Base-by-base conservation (phyloP, 2,888 invertebrate genomes). In the Heliconius ismenius region DNA sequence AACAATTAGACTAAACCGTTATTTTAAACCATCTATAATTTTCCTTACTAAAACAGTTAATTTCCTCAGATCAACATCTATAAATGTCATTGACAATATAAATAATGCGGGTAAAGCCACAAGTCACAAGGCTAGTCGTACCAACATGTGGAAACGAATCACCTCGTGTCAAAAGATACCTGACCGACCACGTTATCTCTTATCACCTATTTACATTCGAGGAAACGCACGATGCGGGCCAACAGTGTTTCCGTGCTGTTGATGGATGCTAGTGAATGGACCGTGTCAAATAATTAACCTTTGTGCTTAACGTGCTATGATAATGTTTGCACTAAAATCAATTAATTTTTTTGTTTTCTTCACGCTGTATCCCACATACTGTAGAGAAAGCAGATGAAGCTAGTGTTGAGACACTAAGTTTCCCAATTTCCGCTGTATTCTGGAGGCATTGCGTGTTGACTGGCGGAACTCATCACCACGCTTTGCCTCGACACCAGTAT, bases 131-230 rank as follows among this genome's bases (percentile, higher is more conserved):
- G 62, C 72, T 73, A 73, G 39, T 15, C 26, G 2, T 62, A 2
- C 7, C 24, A 4, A 62, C 62, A 26, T 26, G 64, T 54, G 72
- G 39, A 26, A 63, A 54, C 58, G 60, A 67, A 67, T 63, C 62
- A 62, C 67, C 60, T 54, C 68, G 74, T 76, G 72, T 73, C 67
- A 73, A 60, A 72, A 76, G 79, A 77, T 76, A 73, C 73, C 75
- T 76, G 78, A 73, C 69, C 77, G 77, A 79, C 75, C 76, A 73
- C 49, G 60, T 76, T 83, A 83, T 82, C 83, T 79, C 76, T 81
- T 81, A 83, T 83, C 83, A 75, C 80, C 80, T 77, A 82, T 82
- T 83, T 79, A 81, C 81, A 82, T 83, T 82, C 79, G 81, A 82
- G 80, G 81, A 81, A 83, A 80, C 79, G 76, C 74, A 73, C 79